Conservation (phyloP, 2,888 invertebrate species). For the Spodoptera picta region DNA sequence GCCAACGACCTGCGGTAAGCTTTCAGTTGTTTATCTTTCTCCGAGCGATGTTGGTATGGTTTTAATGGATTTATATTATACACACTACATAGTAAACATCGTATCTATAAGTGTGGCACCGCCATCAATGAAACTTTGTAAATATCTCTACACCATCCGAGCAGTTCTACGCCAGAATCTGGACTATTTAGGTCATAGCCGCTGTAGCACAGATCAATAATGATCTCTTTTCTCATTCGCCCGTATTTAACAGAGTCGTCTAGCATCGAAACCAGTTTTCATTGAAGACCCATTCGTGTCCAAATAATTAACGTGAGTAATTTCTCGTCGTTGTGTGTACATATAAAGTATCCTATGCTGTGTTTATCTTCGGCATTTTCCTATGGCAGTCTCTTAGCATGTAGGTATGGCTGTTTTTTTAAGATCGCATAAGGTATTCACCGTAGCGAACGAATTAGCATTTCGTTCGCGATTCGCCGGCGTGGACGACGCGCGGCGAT, state of each 20-base stretch:
- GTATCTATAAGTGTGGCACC: constrained; percentile 50
- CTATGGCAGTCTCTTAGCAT: constrained; percentile 61
- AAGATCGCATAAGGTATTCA: constrained; percentile 82
- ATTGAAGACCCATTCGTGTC: constrained; percentile 55
- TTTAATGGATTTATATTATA: constrained; percentile 60
- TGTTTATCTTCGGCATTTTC: constrained; percentile 73
- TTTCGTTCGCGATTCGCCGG: constrained; percentile 78
- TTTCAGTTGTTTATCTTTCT: constrained; percentile 66
- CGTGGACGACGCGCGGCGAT: constrained; percentile 56
- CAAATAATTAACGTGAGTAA: constrained; percentile 68
- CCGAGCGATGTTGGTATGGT: constrained; percentile 58
- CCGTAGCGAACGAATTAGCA: constrained; percentile 82
- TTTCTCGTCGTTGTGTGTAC: constrained; percentile 63
- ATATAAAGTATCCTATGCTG: constrained; percentile 57
- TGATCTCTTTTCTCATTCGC: constrained; percentile 24
- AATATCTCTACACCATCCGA: constrained; percentile 29
- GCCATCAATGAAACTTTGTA: constrained; percentile 54
- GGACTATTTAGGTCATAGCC: constrained; percentile 28
- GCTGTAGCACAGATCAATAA: constrained; percentile 13
- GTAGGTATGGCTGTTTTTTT: constrained; percentile 70
- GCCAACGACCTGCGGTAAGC: constrained; percentile 76
- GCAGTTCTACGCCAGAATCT: constrained; percentile 20
- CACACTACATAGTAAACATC: constrained; percentile 65
- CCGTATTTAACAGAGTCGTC: constrained; percentile 37
- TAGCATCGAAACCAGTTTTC: constrained; percentile 51